These are phyloP conservation scores for Lucinisca nassula DNA, from an alignment of 2,888 invertebrate genomes.

Conservation along the genomic window DNA sequence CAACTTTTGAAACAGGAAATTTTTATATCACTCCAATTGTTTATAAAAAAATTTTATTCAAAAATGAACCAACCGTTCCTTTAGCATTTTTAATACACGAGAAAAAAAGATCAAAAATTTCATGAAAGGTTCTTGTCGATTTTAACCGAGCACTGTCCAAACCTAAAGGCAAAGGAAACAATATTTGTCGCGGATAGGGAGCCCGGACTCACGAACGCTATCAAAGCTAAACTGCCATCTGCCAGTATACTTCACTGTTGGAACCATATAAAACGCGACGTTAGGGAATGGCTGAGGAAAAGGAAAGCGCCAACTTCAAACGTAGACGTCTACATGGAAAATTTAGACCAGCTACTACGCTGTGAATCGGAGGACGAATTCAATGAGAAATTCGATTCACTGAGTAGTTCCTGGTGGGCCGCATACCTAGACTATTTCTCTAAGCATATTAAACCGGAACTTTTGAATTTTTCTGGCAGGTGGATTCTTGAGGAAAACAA, in stretches of 20 bases:
- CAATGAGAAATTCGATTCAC: background rate
- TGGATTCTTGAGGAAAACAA: slow-evolving; percentile 25
- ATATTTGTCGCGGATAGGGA: slow-evolving; percentile 29
- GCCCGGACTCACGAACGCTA: background rate
- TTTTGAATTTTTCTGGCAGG: background rate
- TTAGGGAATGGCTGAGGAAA: background rate
- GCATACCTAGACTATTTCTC: background rate
- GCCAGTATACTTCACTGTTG: background rate
- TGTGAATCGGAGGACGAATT: slow-evolving; percentile 1
- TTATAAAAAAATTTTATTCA: slow-evolving; percentile 29
- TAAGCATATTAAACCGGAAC: background rate
- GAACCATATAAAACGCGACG: slow-evolving; percentile 9
- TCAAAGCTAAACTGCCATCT: background rate
- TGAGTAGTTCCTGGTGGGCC: background rate
- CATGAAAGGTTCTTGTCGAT: slow-evolving; percentile 32
- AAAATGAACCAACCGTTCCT: slow-evolving; percentile 24
- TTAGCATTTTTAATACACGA: slow-evolving; percentile 33
- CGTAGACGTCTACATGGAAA: slow-evolving; percentile 2
- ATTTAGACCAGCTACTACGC: background rate
- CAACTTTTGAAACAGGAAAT: background rate
- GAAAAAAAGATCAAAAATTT: slow-evolving; percentile 27
- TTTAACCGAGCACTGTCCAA: slow-evolving; percentile 6
- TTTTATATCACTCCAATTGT: slow-evolving; percentile 39
- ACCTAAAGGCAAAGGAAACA: background rate
- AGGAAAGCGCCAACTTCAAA: background rate